phyloP scores from a whole-genome alignment of 2,113 vertebrate species.

The Anarrhichthys ocellatus region DNA sequence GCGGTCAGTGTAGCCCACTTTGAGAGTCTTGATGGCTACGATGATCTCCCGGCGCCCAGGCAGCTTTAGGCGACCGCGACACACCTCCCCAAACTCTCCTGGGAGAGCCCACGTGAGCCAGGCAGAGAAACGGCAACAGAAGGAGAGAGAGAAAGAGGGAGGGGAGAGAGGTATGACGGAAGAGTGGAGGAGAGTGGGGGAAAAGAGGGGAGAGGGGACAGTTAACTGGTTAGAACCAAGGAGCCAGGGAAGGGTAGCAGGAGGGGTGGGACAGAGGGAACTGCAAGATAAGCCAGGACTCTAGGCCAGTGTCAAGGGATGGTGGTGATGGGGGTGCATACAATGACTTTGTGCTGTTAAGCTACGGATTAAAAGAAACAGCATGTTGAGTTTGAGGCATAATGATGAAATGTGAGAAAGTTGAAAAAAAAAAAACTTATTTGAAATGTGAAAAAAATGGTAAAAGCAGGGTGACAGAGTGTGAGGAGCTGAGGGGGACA shows the following conservation, averaged over 20 bases:
- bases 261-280: slow-evolving; percentile 53
- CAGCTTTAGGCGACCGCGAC: slow-evolving; percentile 94
- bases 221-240: slow-evolving; percentile 86
- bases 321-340: slow-evolving; percentile 52
- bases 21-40: slow-evolving; percentile 98
- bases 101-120: slow-evolving; percentile 66
- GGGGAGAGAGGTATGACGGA: slow-evolving; percentile 75
- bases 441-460: slow-evolving; percentile 20
- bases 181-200: slow-evolving; percentile 80
- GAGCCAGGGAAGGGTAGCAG: slow-evolving; percentile 76
- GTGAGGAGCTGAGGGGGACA: neutral
- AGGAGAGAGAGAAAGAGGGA: slow-evolving; percentile 53
- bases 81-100: slow-evolving; percentile 99
- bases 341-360: slow-evolving; percentile 58
- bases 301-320: slow-evolving; percentile 62
- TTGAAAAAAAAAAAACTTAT: slow-evolving; percentile 5
- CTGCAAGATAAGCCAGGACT: slow-evolving; percentile 72
- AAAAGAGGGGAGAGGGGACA: slow-evolving; percentile 81
- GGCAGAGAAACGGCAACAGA: slow-evolving; percentile 65
- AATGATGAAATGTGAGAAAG: slow-evolving; percentile 30
- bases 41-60: slow-evolving; percentile 95
- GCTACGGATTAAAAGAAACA: slow-evolving; percentile 43
- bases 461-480: slow-evolving; percentile 16
- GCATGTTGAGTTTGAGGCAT: slow-evolving; percentile 45
- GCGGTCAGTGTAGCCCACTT: slow-evolving; percentile 96